Percentiles rank a stretch among this genome's conserved stretches.
These are phyloP conservation scores for Pegoplata infirma DNA, from an alignment of 2,888 invertebrate genomes.

Conservation along the genomic window DNA sequence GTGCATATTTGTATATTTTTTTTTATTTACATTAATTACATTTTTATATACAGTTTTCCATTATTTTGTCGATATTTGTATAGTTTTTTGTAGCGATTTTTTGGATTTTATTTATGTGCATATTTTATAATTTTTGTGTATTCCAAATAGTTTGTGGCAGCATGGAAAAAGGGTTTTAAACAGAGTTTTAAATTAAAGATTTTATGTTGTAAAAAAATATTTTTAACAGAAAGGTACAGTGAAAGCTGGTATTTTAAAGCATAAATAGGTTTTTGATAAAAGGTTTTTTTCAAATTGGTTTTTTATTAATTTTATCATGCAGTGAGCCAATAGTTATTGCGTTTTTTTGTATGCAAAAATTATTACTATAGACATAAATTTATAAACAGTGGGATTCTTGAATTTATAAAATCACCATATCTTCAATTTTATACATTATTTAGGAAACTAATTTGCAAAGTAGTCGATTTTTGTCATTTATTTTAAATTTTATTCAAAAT, in stretches of 20 bases:
- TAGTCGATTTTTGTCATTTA: too few species aligned
- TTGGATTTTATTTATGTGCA: slow-evolving; percentile 18
- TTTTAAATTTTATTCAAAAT: too few species aligned
- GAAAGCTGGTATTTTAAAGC: slow-evolving; percentile 27
- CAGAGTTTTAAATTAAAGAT: slow-evolving; percentile 3
- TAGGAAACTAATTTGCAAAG: too few species aligned
- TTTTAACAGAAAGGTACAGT: slow-evolving; percentile 11
- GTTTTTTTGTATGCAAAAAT: not conserved
- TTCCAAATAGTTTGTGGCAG: slow-evolving; percentile 26
- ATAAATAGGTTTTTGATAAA: slow-evolving; percentile 10
- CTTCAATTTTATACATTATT: too few species aligned
- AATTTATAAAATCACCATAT: too few species aligned
- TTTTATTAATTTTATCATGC: slow-evolving; percentile 30
- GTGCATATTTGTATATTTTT: not conserved
- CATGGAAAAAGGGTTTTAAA: slow-evolving; percentile 22
- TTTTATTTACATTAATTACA: slow-evolving; percentile 8
- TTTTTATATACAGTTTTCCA: slow-evolving; percentile 9
- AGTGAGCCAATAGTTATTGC: slow-evolving; percentile 13
- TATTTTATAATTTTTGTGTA: slow-evolving; percentile 3
- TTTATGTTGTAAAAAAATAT: not conserved
- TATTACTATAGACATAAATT: not conserved
- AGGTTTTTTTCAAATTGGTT: not conserved
- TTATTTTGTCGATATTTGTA: not conserved
- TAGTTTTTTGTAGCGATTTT: not conserved
- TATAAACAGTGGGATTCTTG: too few species aligned